These are phyloP conservation scores for Platycheirus albimanus DNA, from an alignment of 2,888 invertebrate genomes.

Conservation along the genomic window DNA sequence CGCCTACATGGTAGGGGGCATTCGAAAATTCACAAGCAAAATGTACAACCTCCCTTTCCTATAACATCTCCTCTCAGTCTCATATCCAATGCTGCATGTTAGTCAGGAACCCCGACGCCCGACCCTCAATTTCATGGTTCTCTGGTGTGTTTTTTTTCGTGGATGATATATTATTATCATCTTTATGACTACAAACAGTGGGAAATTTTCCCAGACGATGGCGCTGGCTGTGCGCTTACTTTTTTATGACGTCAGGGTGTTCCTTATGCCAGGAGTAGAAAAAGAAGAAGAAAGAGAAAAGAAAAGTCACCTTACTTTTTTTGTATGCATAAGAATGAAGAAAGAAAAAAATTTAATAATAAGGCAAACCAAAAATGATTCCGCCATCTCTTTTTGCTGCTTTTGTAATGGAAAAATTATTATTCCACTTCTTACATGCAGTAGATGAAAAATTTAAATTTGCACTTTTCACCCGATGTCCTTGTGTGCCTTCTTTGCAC, in stretches of 20 bases:
- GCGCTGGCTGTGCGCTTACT: conserved; percentile 20
- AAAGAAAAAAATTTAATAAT: conserved; percentile 22
- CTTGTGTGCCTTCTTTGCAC: conserved; percentile 16
- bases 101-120: neutral
- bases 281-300: too few relatives aligned
- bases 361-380: conserved; percentile 42
- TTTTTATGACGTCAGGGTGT: conserved; percentile 53
- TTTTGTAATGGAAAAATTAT: conserved; percentile 68
- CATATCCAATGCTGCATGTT: neutral
- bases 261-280: conserved; percentile 10
- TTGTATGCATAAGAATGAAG: conserved; percentile 1
- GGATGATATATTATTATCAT: conserved; percentile 65
- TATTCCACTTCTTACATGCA: conserved; percentile 59
- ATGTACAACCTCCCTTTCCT: neutral
- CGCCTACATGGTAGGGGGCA: conserved; percentile 2
- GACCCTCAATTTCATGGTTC: conserved; percentile 7
- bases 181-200: conserved; percentile 59
- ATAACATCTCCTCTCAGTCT: neutral
- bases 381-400: conserved; percentile 21
- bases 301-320: conserved; percentile 41
- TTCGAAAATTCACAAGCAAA: conserved; percentile 20
- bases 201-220: conserved; percentile 44
- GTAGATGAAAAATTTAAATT: conserved; percentile 69
- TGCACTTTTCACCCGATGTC: conserved; percentile 64
- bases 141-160: neutral